phyloP scores from a whole-genome alignment of 2,888 invertebrate genomes.

The Agrilus cyanescens region DNA sequence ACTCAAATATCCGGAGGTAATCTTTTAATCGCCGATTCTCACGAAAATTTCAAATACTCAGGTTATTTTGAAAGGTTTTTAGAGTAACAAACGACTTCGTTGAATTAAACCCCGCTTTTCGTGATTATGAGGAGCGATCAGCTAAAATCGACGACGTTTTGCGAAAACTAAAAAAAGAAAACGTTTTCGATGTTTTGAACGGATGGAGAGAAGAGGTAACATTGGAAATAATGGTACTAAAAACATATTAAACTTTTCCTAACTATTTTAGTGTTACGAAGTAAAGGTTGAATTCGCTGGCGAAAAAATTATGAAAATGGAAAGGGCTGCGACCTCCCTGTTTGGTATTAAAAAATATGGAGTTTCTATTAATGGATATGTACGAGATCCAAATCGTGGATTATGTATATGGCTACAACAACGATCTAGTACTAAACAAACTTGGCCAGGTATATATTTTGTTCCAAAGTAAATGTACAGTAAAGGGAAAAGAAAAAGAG shows the following conservation, averaged over 20 bases:
- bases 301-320: slow-evolving; percentile 62
- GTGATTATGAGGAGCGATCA: slow-evolving; percentile 74
- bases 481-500: too few species aligned
- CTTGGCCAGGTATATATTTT: slow-evolving; percentile 65
- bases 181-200: slow-evolving; percentile 66
- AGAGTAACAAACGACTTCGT: slow-evolving; percentile 60
- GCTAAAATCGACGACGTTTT: slow-evolving; percentile 67
- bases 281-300: slow-evolving; percentile 65
- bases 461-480: too few species aligned
- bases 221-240: slow-evolving; percentile 5
- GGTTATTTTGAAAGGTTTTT: slow-evolving; percentile 45
- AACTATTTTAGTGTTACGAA: slow-evolving; percentile 59
- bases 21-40: slow-evolving; percentile 9
- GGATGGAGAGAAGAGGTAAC: slow-evolving; percentile 89
- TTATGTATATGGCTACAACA: slow-evolving; percentile 89
- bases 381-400: slow-evolving; percentile 71
- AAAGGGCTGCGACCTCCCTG: slow-evolving; percentile 83
- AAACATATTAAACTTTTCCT: not conserved
- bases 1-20: slow-evolving; percentile 69
- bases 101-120: slow-evolving; percentile 75
- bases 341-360: slow-evolving; percentile 93
- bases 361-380: slow-evolving; percentile 88
- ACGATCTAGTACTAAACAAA: slow-evolving; percentile 81
- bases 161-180: slow-evolving; percentile 59
- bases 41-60: slow-evolving; percentile 6